A percentile compares a stretch with the other conserved stretches of the same genome.
Conservation (phyloP, 2,888 invertebrate species). For the Chaitophorus viminalis region DNA sequence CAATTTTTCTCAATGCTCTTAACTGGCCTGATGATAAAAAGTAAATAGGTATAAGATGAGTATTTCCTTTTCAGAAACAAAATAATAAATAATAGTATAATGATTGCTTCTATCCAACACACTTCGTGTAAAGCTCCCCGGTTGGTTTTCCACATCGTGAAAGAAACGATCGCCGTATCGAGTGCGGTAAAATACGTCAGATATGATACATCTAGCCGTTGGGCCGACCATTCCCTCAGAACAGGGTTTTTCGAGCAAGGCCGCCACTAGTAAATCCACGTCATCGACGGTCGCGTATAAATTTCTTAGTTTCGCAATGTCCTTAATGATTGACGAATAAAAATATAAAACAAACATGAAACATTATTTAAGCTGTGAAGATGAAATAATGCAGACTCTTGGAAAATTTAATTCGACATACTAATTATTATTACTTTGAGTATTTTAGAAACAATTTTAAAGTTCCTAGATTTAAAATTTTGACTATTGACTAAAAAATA, state of each 20-base stretch:
- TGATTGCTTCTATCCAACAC: constrained; percentile 57
- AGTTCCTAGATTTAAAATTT: too few relatives aligned
- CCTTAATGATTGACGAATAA: not conserved
- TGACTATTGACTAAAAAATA: too few relatives aligned
- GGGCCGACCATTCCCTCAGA: constrained; percentile 93
- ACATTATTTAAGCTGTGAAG: not conserved
- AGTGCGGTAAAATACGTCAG: constrained; percentile 89
- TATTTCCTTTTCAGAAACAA: not conserved
- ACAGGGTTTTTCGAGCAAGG: constrained; percentile 88
- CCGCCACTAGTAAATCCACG: constrained; percentile 94
- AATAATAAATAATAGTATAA: not conserved
- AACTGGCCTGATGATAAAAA: not conserved
- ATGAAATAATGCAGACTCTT: too few relatives aligned
- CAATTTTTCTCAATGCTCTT: not conserved
- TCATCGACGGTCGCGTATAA: constrained; percentile 81
- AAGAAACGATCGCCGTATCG: constrained; percentile 92
- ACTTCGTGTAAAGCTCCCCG: constrained; percentile 84
- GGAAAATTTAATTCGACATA: not conserved
- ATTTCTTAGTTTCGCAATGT: not conserved
- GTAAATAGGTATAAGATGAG: not conserved
- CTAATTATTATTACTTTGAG: not conserved
- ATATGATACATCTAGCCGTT: constrained; percentile 92
- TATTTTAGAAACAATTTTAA: too few relatives aligned
- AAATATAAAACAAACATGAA: not conserved
- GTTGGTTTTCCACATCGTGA: constrained; percentile 91